Evolutionary conservation across 2,113 vertebrate genomes (phyloP), one percentile per base, ranked within the genome.

Genomic region (Pygoscelis adeliae): DNA sequence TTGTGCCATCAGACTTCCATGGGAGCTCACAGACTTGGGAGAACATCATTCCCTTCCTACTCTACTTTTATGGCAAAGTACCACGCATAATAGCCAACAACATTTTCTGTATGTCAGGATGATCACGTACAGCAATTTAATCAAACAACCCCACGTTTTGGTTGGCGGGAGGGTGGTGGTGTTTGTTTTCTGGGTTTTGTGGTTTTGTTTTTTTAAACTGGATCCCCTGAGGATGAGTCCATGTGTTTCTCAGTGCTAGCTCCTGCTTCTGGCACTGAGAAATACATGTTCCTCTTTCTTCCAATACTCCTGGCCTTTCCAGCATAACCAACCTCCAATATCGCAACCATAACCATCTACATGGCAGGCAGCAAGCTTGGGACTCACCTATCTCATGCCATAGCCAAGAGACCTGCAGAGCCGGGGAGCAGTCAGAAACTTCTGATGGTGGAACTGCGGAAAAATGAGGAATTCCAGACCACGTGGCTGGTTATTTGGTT

Each of bases 341-440:
- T 1, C 6, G 10, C 53, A 26, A 4, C 62, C 44, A 6, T 8
- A 18, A 36, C 62, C 32, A 13, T 3, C 29, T 2, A 6, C 2
- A 1, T 2, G 22, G 83, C n/a, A 29, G 1, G 11, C 29, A 56
- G 50, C 71, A 15, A 12, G 23, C 25, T 6, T 16, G 59, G 59
- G 26, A 49, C 56, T 21, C 19, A 5, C 86, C 15, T 4, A 3
- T 3, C 42, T 17, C 30, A 11, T 1, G 25, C 58, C 18, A 11
- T 1, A 20, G 71, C 29, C 50, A 13, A 4, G 21, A 11, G 20
- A 26, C 12, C 30, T 7, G 44, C 77, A 14, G 59, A 44, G n/a
- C 30, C 18, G 47, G 29, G 26, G 34, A 58, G 46, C 52, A 23
- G 32, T 5, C 38, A 10, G 42, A 49, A 53, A 5, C 62, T 77